Evolutionary conservation across 2,797 vertebrate genomes (phyloP).

Genomic region (Borostomias antarcticus): DNA sequence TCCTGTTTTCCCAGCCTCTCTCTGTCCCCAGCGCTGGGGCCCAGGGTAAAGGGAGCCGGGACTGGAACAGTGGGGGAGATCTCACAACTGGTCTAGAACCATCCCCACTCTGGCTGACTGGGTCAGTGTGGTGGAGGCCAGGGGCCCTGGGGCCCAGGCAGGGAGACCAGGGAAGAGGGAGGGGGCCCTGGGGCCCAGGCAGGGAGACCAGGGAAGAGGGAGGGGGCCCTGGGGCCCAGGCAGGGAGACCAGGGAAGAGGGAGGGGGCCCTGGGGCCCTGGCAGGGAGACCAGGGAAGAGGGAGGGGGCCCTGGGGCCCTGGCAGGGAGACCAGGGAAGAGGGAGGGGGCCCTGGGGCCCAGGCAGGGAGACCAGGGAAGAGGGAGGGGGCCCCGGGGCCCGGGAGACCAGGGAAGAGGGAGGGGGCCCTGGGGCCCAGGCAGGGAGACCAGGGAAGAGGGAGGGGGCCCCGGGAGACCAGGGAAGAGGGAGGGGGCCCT

Average conservation of each 20-base stretch:
- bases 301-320: too few species aligned
- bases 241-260: slow-evolving; percentile 4
- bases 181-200: not conserved
- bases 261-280: not conserved
- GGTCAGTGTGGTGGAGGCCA: not conserved
- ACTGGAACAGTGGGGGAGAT: not conserved
- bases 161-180: too few species aligned
- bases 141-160: too few species aligned
- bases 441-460: too few species aligned
- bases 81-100: not conserved
- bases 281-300: too few species aligned
- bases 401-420: too few species aligned
- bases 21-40: slow-evolving; percentile 43
- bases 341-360: not conserved
- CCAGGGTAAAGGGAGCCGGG: not conserved
- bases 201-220: too few species aligned
- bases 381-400: not conserved
- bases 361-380: slow-evolving; percentile 4
- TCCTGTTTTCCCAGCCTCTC: slow-evolving; percentile 30
- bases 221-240: slow-evolving; percentile 15
- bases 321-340: not conserved
- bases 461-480: not conserved
- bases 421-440: not conserved
- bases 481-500: not conserved
- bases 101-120: not conserved